Evolutionary conservation across 2,888 invertebrate genomes (phyloP), one percentile per base, ranked within the genome.

Genomic region (Drosophila suboccidentalis): DNA sequence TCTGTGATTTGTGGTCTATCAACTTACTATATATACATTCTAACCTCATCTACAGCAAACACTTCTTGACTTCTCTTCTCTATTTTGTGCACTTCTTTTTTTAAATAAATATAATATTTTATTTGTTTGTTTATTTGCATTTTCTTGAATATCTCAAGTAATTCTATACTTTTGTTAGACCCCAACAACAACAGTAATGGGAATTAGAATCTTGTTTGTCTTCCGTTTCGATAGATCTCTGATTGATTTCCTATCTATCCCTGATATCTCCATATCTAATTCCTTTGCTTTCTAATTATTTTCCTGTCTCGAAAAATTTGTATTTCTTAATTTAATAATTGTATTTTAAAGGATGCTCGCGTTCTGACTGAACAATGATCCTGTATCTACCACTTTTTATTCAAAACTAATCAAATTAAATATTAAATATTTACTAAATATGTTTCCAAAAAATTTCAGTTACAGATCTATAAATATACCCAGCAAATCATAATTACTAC

Each of bases 131-230:
- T 15, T 36, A 10, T 50, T 51, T 38, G 11, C 38, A 1, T 22
- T 9, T n/a, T 38, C 26, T 29, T 11, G 10, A 47, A 17, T 39
- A 11, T 19, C 10, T 10, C 5, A 49, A 29, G 58, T 19, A 49
- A 58, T 58, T 38, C 29, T 5, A 58, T 58, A 39, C 49, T 58
- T 47, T 46, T 36, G 11, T 4, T 22, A n/a, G 15, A 2, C 49
- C 5, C 11, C 13, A 22, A 22, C 22, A 49, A 11, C 5, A 34
- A 19, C 19, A 34, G 50, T 13, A 19, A 9, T 22, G n/a, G 22
- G 4, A 36, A 22, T 22, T 9, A 0, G 13, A 8, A 6, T 44
- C n/a, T 2, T 22, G 9, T 38, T 53, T 53, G 53, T 11, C 11
- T 39, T 26, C 51, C 51, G n/a, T 38, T 49, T 6, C 13, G 17